Conservation (phyloP, 2,113 vertebrate species). For the cattle (Bos taurus) region DNA sequence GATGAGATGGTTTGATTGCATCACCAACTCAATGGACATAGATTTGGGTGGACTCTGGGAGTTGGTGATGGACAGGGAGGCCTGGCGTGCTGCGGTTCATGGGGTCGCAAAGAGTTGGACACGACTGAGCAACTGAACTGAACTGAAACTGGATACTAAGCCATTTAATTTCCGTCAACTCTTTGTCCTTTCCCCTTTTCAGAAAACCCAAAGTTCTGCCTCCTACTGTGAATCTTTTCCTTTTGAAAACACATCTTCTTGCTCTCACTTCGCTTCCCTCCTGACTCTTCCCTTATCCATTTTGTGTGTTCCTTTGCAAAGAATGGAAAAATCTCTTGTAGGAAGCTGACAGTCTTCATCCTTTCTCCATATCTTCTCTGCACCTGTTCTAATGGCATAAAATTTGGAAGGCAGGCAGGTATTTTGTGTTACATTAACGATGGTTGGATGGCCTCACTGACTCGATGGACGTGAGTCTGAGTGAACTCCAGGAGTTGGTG, state of each 20-base stretch:
- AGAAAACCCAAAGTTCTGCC: neutral
- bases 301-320: neutral
- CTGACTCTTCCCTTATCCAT: neutral
- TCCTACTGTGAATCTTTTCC: neutral
- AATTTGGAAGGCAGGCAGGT: neutral
- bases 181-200: neutral
- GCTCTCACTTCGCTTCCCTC: neutral
- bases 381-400: neutral
- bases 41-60: neutral
- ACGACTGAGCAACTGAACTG: neutral
- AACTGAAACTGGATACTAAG: neutral
- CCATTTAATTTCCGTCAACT: neutral
- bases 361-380: neutral
- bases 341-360: neutral
- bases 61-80: neutral
- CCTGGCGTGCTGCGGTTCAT: rapidly evolving
- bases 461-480: too few relatives aligned
- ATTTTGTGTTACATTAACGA: neutral
- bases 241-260: neutral
- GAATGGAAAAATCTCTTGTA: neutral
- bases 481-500: too few relatives aligned
- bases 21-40: neutral
- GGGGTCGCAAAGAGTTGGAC: neutral
- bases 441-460: too few relatives aligned
- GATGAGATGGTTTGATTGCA: neutral